Evolutionary conservation across 1,140 invertebrate genomes (phyloP).

Genomic region (Steinernema khuongi): DNA sequence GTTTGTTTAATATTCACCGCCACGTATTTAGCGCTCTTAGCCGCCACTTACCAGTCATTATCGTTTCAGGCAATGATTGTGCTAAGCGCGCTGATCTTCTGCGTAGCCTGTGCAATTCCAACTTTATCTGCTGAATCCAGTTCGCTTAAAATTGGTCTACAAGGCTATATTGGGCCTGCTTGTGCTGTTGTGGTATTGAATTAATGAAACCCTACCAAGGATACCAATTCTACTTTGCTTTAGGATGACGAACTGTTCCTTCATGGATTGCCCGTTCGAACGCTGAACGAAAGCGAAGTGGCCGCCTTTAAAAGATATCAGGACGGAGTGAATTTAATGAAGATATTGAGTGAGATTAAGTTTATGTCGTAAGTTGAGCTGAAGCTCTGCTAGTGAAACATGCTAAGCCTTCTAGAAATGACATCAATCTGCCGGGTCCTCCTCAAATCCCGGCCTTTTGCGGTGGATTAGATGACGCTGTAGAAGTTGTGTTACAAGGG

Average conservation of each 20-base stretch:
- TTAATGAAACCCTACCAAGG: neutral
- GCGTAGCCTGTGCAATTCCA: neutral
- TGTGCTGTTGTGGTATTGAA: conserved; percentile 22
- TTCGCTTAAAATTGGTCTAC: neutral
- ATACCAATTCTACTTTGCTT: neutral
- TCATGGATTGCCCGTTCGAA: conserved; percentile 15
- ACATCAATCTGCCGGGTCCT: neutral
- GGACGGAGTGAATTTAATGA: conserved; percentile 11
- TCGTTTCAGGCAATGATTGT: neutral
- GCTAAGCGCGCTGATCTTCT: neutral
- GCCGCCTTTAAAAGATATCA: conserved; percentile 20
- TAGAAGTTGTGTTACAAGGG: conserved; percentile 16
- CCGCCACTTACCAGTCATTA: neutral
- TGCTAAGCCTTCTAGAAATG: neutral
- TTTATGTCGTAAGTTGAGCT: neutral
- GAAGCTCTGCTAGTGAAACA: neutral
- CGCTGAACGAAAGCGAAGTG: neutral
- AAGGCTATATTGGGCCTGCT: conserved; percentile 26
- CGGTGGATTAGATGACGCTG: conserved; percentile 2
- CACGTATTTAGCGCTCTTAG: neutral
- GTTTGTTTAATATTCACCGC: neutral
- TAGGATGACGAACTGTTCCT: conserved; percentile 18
- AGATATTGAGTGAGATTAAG: neutral
- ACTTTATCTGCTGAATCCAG: too few relatives aligned
- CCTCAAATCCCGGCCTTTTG: conserved; percentile 17